Evolutionary conservation across 2,797 vertebrate genomes (phyloP).

Genomic region (Buceros bicornis): DNA sequence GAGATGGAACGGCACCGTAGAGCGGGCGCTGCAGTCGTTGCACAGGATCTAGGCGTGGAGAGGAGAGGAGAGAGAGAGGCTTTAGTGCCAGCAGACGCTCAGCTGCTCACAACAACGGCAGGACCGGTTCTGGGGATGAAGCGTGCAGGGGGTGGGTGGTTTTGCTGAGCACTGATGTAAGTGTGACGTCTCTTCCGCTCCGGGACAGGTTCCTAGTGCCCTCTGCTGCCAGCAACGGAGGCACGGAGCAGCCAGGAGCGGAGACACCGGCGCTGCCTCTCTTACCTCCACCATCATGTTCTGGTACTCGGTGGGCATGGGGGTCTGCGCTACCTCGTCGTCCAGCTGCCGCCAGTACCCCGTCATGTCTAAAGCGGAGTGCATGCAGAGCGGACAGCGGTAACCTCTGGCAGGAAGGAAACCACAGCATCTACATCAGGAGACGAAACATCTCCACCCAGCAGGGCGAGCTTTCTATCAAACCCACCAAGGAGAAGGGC

Average conservation of each 20-base stretch:
- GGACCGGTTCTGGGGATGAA: background rate
- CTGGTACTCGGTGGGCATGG: conserved; percentile 93
- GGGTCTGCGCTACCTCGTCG: conserved; percentile 88
- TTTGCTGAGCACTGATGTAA: background rate
- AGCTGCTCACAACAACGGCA: accelerated
- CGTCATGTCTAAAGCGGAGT: conserved; percentile 89
- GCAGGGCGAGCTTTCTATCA: background rate
- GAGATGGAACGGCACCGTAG: conserved; percentile 90
- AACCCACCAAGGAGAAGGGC: background rate
- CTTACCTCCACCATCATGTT: conserved; percentile 90
- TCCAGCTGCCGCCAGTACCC: conserved; percentile 89
- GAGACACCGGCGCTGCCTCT: accelerated
- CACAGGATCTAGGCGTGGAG: conserved; percentile 87
- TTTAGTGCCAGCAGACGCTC: background rate
- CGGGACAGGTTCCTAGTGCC: background rate
- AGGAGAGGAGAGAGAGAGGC: background rate
- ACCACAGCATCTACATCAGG: background rate
- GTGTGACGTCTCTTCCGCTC: background rate
- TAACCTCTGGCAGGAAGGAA: conserved; percentile 83
- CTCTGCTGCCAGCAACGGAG: background rate
- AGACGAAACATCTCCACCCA: background rate
- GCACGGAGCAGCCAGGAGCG: background rate
- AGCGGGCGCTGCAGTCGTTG: conserved; percentile 91
- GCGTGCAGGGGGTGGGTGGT: background rate
- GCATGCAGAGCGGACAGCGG: conserved; percentile 95